Base-by-base conservation (phyloP, 1,140 invertebrate species). In the Macrotrachela quadricornifera region DNA sequence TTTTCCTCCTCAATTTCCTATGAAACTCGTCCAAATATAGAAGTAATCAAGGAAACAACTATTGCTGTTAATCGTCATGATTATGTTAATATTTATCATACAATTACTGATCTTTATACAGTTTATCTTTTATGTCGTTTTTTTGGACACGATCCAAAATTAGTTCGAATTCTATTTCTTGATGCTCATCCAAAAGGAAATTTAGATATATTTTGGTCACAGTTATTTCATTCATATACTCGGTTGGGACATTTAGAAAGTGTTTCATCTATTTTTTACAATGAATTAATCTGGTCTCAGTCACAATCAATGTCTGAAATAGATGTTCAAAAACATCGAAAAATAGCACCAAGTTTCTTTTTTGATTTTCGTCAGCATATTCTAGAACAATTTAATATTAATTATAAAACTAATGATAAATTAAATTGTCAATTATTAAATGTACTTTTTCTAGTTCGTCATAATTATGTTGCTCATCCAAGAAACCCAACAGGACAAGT, bases 41-140 rank as follows among this genome's bases (percentile, higher is more conserved):
- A n/a, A n/a, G 8, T 30, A 30, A 30, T 30, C 2, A 30, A 30
- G 2, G 21, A 30, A 30, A 30, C 21, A 30, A 30, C 21, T 2
- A 30, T 30, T 4, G 21, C 60, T 36, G 52, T 64, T 1, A 49
- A 54, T 21, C 49, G 66, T 18, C 65, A 64, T 55, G 66, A 68
- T 46, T 68, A 66, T 56, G 65, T 58, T 4, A 68, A 68, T 56
- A 44, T 67, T 17, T 68, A 66, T 55, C 66, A 68, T 56, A 63
- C 63, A 0, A 64, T 68, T 60, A 65, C 65, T 12, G 65, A 68
- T 55, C 64, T 60, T 54, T 67, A 62, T 51, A 66, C 65, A 54
- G 61, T 63, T 6, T 68, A 65, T 50, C 56, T 68, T 11, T 55
- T 66, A 44, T 57, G 62, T 50, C 50, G 59, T 13, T 50, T 64